Percentiles rank a stretch among this genome's conserved stretches.
These are phyloP conservation scores for Drosophila tripunctata DNA, from an alignment of 2,888 invertebrate species.

Conservation along the genomic window DNA sequence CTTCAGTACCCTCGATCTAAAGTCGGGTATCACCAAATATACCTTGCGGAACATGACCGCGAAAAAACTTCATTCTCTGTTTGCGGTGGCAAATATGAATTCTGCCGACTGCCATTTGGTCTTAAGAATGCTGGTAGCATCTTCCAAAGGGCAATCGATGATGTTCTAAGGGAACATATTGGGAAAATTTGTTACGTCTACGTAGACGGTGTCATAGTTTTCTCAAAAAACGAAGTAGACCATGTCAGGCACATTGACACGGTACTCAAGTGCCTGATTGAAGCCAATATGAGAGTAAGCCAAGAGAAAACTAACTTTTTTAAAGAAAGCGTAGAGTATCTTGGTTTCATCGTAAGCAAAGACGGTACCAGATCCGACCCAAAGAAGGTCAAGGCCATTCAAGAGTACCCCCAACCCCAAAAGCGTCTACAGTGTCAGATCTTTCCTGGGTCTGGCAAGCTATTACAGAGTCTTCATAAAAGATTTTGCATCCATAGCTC, in stretches of 20 bases:
- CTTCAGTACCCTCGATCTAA: too few species aligned
- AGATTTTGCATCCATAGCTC: slow-evolving; percentile 1
- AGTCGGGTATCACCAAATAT: neutral
- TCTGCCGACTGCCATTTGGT: slow-evolving; percentile 1
- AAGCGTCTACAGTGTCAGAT: neutral
- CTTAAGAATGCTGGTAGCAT: neutral
- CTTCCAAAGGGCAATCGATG: too few species aligned
- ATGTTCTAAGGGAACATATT: slow-evolving; percentile 1
- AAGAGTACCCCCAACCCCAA: slow-evolving; percentile 7
- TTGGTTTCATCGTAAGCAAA: slow-evolving; percentile 10
- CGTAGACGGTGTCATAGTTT: slow-evolving; percentile 8
- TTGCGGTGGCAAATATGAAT: neutral
- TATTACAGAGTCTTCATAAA: slow-evolving; percentile 11
- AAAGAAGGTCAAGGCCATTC: slow-evolving; percentile 6
- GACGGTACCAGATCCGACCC: neutral
- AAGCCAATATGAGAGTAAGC: slow-evolving; percentile 14
- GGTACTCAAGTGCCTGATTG: neutral
- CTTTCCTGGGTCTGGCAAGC: slow-evolving; percentile 5
- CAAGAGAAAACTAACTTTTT: slow-evolving; percentile 10
- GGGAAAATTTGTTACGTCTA: slow-evolving; percentile 12
- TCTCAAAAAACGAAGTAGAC: slow-evolving; percentile 5
- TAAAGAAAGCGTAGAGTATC: slow-evolving; percentile 9
- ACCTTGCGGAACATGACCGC: neutral
- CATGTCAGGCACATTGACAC: slow-evolving; percentile 10
- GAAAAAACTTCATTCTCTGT: neutral